Evolutionary conservation across 2,113 vertebrate species (phyloP).

Genomic region (Passerina amoena): DNA sequence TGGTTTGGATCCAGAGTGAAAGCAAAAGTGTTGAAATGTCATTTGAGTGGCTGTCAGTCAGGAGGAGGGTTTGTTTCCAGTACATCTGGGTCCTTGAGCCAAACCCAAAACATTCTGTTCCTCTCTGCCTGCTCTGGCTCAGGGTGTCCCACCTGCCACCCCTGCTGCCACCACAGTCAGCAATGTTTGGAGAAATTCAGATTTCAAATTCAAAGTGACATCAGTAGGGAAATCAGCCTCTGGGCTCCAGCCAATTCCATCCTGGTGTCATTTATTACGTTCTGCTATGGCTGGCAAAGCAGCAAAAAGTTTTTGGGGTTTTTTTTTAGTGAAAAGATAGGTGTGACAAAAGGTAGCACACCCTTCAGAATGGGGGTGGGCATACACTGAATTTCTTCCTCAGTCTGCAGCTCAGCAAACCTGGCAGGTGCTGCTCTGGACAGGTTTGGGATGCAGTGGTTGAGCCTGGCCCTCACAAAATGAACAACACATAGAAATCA

Average conservation of each 20-base stretch:
- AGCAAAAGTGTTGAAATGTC: too few relatives aligned
- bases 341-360: not conserved
- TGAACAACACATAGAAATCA: fast-evolving
- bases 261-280: fast-evolving
- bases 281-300: not conserved
- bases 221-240: not conserved
- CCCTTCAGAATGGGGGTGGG: not conserved
- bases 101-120: not conserved
- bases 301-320: not conserved
- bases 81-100: not conserved
- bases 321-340: not conserved
- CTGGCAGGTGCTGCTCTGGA: not conserved
- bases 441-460: not conserved
- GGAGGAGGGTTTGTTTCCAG: not conserved
- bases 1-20: too few relatives aligned
- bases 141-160: not conserved
- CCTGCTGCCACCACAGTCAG: not conserved
- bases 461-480: not conserved
- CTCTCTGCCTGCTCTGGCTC: not conserved
- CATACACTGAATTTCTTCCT: not conserved
- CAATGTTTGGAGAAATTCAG: fast-evolving
- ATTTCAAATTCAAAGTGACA: too few relatives aligned
- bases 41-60: not conserved
- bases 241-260: not conserved
- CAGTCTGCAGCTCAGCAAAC: not conserved